Evolutionary conservation across 53 echinoderm and acorn worm genomes (phyloP).

Genomic region (Mesocentrotus franciscanus): DNA sequence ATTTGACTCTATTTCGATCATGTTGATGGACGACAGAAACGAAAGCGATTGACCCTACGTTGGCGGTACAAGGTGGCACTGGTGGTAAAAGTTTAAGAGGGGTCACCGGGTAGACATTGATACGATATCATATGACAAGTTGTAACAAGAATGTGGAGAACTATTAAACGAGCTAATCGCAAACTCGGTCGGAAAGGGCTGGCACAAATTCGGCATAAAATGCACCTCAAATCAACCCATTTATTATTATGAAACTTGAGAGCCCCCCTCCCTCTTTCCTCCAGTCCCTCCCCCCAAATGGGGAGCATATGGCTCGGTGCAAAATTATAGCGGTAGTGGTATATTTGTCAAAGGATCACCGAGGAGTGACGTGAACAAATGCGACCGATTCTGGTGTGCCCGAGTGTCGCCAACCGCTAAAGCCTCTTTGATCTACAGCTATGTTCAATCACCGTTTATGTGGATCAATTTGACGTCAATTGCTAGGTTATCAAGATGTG

Average conservation of each 20-base stretch:
- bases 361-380: conserved; percentile 41
- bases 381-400: not conserved
- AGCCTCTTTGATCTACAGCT: conserved; percentile 54
- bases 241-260: not conserved
- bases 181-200: not conserved
- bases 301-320: not conserved
- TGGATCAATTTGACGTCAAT: conserved; percentile 58
- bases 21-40: too few relatives aligned
- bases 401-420: conserved; percentile 38
- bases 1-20: too few relatives aligned
- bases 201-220: not conserved
- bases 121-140: not conserved
- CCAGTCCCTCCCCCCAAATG: not conserved
- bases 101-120: not conserved
- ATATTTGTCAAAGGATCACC: conserved; percentile 28
- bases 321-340: not conserved
- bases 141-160: not conserved
- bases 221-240: not conserved
- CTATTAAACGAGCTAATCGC: not conserved
- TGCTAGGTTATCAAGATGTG: not conserved
- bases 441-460: conserved; percentile 54
- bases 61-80: too few relatives aligned
- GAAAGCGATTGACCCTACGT: too few relatives aligned
- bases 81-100: too few relatives aligned
- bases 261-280: too few relatives aligned